A percentile compares a stretch with the other conserved stretches of the same genome.
Evolutionary conservation across 1,140 invertebrate genomes (phyloP).

Genomic region (Drosophila baimaii): DNA sequence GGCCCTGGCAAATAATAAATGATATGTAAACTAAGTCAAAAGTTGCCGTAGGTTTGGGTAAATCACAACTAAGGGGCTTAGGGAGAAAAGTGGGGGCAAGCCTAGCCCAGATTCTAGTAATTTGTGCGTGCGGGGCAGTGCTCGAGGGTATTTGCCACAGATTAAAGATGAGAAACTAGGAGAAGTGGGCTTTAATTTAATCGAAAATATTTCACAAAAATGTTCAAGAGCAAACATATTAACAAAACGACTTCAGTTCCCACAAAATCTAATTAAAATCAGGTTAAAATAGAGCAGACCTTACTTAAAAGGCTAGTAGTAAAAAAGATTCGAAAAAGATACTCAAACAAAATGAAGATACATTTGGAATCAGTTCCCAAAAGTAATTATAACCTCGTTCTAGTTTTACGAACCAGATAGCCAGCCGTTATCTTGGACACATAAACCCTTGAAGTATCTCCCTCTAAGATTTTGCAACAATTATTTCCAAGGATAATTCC

Average conservation of each 20-base stretch:
- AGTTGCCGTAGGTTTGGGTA: conserved; percentile 61
- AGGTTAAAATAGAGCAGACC: not conserved
- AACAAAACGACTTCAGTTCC: not conserved
- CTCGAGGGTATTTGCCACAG: conserved; percentile 23
- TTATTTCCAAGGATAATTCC: conserved; percentile 40
- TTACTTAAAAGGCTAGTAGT: not conserved
- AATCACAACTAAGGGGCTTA: conserved; percentile 32
- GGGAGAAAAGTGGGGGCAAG: not conserved
- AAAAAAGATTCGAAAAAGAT: not conserved
- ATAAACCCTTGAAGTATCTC: not conserved
- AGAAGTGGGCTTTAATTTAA: conserved; percentile 20
- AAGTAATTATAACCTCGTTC: conserved; percentile 7
- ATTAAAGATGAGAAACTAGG: conserved; percentile 29
- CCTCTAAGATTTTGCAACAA: conserved; percentile 40
- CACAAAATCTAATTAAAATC: too few relatives aligned
- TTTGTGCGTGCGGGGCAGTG: conserved; percentile 34
- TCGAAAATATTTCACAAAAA: not conserved
- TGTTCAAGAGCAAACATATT: not conserved
- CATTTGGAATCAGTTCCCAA: not conserved
- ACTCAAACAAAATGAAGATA: not conserved
- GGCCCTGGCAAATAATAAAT: conserved; percentile 73
- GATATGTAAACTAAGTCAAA: conserved; percentile 80
- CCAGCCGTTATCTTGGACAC: conserved; percentile 4
- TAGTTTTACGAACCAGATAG: conserved; percentile 14
- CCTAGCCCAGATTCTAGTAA: conserved; percentile 18